These are phyloP conservation scores for Phalacrocorax pelagicus DNA, from an alignment of 2,113 vertebrate genomes.

Conservation along the genomic window DNA sequence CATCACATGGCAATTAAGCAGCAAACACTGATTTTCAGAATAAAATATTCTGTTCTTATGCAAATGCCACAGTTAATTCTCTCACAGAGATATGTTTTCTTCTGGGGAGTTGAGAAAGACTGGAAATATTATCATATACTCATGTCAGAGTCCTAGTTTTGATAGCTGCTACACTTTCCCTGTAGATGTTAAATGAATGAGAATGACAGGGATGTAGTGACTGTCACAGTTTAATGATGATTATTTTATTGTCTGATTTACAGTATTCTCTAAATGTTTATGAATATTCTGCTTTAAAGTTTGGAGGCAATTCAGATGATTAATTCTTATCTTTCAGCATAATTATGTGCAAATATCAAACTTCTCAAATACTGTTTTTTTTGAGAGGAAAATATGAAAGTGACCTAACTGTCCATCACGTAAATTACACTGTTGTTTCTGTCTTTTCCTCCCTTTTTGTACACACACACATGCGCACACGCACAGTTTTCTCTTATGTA, in stretches of 20 bases:
- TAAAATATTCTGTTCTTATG: neutral
- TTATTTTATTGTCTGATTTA: neutral
- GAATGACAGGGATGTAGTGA: neutral
- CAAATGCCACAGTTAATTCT: neutral
- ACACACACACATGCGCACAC: neutral
- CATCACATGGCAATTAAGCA: neutral
- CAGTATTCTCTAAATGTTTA: neutral
- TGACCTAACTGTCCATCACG: neutral
- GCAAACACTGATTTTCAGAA: neutral
- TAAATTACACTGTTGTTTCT: neutral
- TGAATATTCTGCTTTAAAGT: neutral
- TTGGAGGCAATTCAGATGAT: neutral
- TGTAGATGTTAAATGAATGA: neutral
- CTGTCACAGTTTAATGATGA: neutral
- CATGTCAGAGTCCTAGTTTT: neutral
- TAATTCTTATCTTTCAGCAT: neutral
- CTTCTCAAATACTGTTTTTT: neutral
- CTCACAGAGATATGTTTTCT: neutral
- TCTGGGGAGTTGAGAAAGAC: neutral
- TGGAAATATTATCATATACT: neutral
- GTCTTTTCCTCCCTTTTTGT: conserved; percentile 6
- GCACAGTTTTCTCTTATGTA: neutral
- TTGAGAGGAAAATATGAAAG: neutral
- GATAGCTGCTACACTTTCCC: neutral
- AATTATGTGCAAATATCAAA: neutral